Evolutionary conservation across 2,797 vertebrate genomes (phyloP).

Genomic region (Bucorvus abyssinicus): DNA sequence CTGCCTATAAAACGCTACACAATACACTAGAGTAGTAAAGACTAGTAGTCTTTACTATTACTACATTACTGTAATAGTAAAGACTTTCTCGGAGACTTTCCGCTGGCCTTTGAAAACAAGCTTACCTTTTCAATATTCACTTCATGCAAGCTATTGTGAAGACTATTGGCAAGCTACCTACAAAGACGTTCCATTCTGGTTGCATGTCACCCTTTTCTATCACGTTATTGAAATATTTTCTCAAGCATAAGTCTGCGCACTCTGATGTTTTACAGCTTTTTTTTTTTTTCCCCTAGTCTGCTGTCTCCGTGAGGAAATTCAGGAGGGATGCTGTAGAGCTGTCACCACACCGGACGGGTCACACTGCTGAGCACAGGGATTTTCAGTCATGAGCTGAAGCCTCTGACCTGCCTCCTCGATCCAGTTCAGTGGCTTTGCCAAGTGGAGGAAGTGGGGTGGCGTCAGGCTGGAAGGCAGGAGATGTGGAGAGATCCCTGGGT

Average conservation of each 20-base stretch:
- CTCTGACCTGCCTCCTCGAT: neutral
- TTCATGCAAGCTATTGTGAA: neutral
- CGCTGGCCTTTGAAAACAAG: neutral
- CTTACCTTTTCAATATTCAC: neutral
- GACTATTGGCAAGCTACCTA: neutral
- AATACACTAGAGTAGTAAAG: neutral
- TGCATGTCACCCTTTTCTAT: neutral
- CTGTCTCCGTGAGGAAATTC: neutral
- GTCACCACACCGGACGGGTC: rapidly evolving
- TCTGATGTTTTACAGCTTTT: neutral
- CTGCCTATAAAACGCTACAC: neutral
- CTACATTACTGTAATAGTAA: too few species aligned
- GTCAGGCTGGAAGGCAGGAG: neutral
- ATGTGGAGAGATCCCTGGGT: neutral
- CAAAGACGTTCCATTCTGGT: neutral
- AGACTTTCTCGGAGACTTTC: neutral
- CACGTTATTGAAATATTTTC: neutral
- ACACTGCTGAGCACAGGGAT: rapidly evolving
- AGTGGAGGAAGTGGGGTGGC: neutral
- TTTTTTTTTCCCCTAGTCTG: neutral
- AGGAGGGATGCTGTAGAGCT: neutral
- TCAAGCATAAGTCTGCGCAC: neutral
- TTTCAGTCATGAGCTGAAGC: neutral
- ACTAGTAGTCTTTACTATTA: too few species aligned
- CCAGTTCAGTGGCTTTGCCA: neutral